Percentiles rank a stretch among this genome's conserved stretches.
Conservation (phyloP, 2,888 invertebrate species). For the Cecidostiba fungosa region DNA sequence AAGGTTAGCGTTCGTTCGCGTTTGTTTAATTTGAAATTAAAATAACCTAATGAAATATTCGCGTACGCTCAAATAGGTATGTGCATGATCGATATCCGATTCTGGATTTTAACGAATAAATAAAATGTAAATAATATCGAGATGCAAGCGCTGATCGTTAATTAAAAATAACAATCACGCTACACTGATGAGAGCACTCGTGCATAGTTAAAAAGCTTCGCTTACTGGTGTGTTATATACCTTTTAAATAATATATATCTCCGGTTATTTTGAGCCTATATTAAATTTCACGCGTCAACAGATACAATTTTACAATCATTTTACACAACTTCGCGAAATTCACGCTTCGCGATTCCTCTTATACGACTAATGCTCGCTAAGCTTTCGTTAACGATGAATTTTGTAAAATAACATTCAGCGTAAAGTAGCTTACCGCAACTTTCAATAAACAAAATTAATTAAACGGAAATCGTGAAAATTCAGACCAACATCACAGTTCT, state of each 20-base stretch:
- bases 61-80: not conserved
- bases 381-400: not conserved
- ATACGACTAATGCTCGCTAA: not conserved
- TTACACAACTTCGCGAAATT: not conserved
- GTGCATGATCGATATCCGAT: constrained; percentile 21
- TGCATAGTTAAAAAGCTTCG: not conserved
- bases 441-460: not conserved
- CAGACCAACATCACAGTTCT: too few relatives aligned
- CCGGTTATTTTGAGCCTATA: not conserved
- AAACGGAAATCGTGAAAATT: not conserved
- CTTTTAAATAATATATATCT: not conserved
- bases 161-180: constrained; percentile 46
- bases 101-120: constrained; percentile 32
- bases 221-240: not conserved
- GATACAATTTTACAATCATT: not conserved
- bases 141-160: constrained; percentile 26
- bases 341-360: not conserved
- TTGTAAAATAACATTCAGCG: not conserved
- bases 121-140: constrained; percentile 38
- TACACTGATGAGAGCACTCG: not conserved
- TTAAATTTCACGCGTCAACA: not conserved
- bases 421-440: not conserved
- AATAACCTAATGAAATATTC: constrained; percentile 49
- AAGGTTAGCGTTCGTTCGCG: not conserved
- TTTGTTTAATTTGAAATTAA: constrained; percentile 17